Base-by-base conservation (phyloP, 2,113 vertebrate species). In the Perca flavescens region DNA sequence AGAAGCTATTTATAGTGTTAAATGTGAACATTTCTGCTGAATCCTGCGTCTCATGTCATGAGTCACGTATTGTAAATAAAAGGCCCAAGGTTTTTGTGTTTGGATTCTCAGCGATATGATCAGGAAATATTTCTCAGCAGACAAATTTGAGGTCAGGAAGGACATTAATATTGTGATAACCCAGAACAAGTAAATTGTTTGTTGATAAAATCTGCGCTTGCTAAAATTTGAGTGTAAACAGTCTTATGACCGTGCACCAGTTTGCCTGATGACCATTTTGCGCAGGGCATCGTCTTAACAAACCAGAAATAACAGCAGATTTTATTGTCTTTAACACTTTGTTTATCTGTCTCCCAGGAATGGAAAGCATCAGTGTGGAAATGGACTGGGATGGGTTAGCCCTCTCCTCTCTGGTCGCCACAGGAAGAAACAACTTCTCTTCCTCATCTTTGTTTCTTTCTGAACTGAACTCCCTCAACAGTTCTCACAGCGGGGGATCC, bases 291-390 rank as follows among this genome's bases (percentile, higher is more conserved):
- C 14, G 0, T 53, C 64, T 63, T 22, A 22, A 53, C 21, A 36
- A 68, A 46, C 15, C 12, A n/a, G 66, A 72, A 74, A 83, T 58
- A 80, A 62, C 22, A 34, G 67, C 21, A 46, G 11, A 60, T 60
- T 46, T 70, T 28, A 65, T 31, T 46, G 16, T 28, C 16, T 46
- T 72, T 56, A 86, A 82, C 47, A 15, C 52, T 13, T 54, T 82
- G 74, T 75, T 82, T 31, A 11, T 69, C 6, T 88, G 76, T 89
- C 78, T 88, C 87, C 2, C 89, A 95, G 95, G 91, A 91, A 95
- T 95, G 94, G 95, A 93, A 91, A 92, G 91, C 76, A 90, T 93
- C 83, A 89, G 92, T 22, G 80, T 84, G 83, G 92, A 94, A 80
- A 87, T 86, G 13, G 87, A 80, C 82, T 95, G 93, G 95, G 92